Evolutionary conservation across 2,888 invertebrate genomes (phyloP).

Genomic region (Ichneumoninae sp.): DNA sequence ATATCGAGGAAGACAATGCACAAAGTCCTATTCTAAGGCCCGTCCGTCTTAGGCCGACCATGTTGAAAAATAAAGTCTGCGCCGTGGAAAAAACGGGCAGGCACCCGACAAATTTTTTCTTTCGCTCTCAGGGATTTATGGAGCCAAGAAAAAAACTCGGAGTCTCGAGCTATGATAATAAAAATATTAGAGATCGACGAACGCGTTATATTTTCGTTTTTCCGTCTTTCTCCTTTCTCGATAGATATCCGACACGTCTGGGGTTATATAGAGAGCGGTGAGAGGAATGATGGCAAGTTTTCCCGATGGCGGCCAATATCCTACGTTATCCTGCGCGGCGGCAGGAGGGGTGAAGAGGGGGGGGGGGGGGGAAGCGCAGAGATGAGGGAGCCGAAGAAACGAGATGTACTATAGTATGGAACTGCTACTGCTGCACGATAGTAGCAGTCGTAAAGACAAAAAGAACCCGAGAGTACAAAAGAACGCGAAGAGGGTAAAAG

Average conservation of each 20-base stretch:
- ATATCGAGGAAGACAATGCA: too few species aligned
- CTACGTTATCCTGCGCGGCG: conserved; percentile 31
- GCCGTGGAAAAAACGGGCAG: background rate
- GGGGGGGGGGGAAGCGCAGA: background rate
- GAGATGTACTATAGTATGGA: conserved; percentile 26
- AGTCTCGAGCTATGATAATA: conserved; percentile 32
- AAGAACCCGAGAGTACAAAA: conserved; percentile 28
- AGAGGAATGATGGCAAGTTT: conserved; percentile 42
- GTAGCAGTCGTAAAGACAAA: conserved; percentile 48
- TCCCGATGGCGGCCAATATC: conserved; percentile 57
- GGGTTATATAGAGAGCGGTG: background rate
- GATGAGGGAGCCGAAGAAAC: conserved; percentile 20
- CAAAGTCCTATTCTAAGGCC: too few species aligned
- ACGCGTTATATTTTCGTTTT: conserved; percentile 38
- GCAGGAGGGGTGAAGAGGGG: background rate
- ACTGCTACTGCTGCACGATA: conserved; percentile 27
- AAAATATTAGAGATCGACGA: conserved; percentile 48
- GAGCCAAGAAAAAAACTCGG: conserved; percentile 28
- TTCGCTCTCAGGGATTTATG: conserved; percentile 9
- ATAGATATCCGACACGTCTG: conserved; percentile 28
- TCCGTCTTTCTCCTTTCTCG: conserved; percentile 10
- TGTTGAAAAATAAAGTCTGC: background rate
- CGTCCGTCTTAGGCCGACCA: too few species aligned
- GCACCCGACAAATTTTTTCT: conserved; percentile 6
- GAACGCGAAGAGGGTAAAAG: conserved; percentile 19